Base-by-base conservation (phyloP, 1,140 invertebrate genomes). In the Eurosta solidaginis region DNA sequence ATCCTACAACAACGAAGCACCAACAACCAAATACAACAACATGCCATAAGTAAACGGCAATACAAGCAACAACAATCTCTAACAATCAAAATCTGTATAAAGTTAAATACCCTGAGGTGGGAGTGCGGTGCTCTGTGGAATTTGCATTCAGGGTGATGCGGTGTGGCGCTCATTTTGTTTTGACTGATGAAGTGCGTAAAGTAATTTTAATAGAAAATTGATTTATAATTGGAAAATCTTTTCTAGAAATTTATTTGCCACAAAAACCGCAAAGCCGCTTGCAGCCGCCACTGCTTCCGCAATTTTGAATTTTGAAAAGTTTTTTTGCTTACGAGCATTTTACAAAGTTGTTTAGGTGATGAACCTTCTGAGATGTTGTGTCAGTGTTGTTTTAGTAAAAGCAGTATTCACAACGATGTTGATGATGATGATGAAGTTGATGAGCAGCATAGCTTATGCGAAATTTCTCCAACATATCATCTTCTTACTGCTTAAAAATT, bases 131-230 rank as follows among this genome's bases (percentile, higher is more conserved):
- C 54, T 25, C 3, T 2, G 29, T 68, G 59, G 59, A 40, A 68
- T 68, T 29, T 7, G 59, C 59, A n/a, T 14, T 47, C 12, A 47
- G n/a, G 45, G n/a, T 7, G 1, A n/a, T 6, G n/a, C 7, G 29
- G 54, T 20, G 17, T 17, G 59, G 33, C 33, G 29, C 27, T 17
- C 5, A 20, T 22, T 36, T 27, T 36, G 29, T 68, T 17, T 7
- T 33, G 59, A 33, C 74, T 50, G 27, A 75, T 45, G 74, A 76
- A 77, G 54, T 50, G 75, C 54, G 75, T 68, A 74, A 79, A 79
- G 78, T 52, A 79, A 86, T 86, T 84, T 86, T 85, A 86, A 85
- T 86, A 83, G 84, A 86, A 86, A 86, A 85, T 86, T 85, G 84
- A 86, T 86, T 86, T 86, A 86, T 86, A 86, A 86, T 86, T 86